Base-by-base conservation (phyloP, 2,888 invertebrate genomes). In the Stomorhina lunata region DNA sequence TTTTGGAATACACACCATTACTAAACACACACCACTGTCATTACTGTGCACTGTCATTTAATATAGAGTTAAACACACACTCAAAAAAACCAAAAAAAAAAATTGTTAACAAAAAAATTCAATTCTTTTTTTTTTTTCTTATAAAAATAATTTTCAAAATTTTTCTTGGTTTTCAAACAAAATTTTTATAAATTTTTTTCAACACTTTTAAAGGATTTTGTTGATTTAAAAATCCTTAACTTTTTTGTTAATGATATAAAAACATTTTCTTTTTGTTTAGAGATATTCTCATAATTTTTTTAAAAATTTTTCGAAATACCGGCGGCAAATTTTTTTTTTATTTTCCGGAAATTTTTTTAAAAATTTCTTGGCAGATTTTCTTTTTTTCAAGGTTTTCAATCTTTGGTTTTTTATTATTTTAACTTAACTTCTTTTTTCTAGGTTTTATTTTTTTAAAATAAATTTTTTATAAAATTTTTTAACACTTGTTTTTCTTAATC, bases 31-130 rank as follows among this genome's bases (percentile, higher is more conserved):
- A 89, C 89, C 89, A 88, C 87, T 89, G 85, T 90, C 89, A 90
- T 89, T 90, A 89, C 90, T 89, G 88, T 89, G 89, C 89, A 89
- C 90, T 90, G 90, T 89, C 89, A 89, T 89, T 90, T 89, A 89
- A 89, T 88, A 83, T 78, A 83, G 63, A 81, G 80, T 81, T 85
- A 66, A 48, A 43, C 71, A 75, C 71, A 68, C 66, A 69, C 77
- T 61, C 76, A 34, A 40, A 57, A 43, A 65, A 40, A 10, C 29
- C 29, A 20, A 71, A 34, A 59, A 75, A 73, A 27, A 10, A 75
- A 78, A 75, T 75, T 78, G 81, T 78, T 80, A 77, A 71, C 75
- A 45, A 65, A 79, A 57, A 48, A 83, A 81, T 61, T 61, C 27
- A n/a, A n/a, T 22, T 75, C 25, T 66, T 17, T 53, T 72, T 66